Conservation (phyloP, 1,140 invertebrate genomes). For the Bursaphelenchus mucronatus region DNA sequence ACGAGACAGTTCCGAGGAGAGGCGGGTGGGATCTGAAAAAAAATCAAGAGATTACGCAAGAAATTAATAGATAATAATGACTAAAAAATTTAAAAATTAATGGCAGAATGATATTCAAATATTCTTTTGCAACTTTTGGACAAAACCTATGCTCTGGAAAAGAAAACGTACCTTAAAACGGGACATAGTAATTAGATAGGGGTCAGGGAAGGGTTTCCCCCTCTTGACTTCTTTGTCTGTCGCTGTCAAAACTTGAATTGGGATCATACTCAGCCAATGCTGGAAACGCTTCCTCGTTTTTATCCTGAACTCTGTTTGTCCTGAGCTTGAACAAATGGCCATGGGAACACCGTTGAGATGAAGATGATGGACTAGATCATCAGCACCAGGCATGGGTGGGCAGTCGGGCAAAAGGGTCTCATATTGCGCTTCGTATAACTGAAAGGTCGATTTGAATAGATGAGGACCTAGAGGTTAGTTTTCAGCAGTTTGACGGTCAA, state of each 20-base stretch:
- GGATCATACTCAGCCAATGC: constrained; percentile 40
- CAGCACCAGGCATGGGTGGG: constrained; percentile 11
- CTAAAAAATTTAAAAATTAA: constrained; percentile 23
- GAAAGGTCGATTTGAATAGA: neutral
- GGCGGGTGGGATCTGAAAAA: constrained; percentile 19
- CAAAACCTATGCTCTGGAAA: no score
- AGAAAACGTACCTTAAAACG: constrained; percentile 66
- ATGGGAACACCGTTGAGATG: constrained; percentile 83
- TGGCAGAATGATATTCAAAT: constrained; percentile 71
- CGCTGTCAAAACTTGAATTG: constrained; percentile 70
- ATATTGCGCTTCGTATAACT: constrained; percentile 68
- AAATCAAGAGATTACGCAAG: neutral
- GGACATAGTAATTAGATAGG: constrained; percentile 78
- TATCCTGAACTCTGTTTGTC: constrained; percentile 3
- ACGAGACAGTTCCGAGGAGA: constrained; percentile 70
- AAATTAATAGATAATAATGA: constrained; percentile 2
- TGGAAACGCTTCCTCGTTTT: constrained; percentile 4
- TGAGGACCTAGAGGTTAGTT: no score
- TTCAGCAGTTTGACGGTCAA: no score
- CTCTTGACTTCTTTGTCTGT: constrained; percentile 80
- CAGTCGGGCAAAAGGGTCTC: constrained; percentile 76
- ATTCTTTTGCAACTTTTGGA: constrained; percentile 61
- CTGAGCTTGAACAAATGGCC: constrained; percentile 67
- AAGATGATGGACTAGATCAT: constrained; percentile 67
- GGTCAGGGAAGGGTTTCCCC: constrained; percentile 88